phyloP scores from a whole-genome alignment of 2,888 invertebrate genomes.

The Platypus cylindrus region DNA sequence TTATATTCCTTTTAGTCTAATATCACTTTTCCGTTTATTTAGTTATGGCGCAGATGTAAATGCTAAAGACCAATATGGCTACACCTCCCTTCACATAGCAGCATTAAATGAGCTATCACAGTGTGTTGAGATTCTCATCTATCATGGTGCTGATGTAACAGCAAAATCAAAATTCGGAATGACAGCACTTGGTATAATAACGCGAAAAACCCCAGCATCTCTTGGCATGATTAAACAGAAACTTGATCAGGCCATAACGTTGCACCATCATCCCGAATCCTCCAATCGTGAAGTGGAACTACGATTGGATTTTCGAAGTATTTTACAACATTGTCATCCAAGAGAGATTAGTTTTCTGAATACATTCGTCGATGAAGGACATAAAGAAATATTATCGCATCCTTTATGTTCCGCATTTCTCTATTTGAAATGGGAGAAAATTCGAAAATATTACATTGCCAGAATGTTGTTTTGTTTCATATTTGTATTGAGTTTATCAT shows the following conservation, averaged over 20 bases:
- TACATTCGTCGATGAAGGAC: slow-evolving; percentile 78
- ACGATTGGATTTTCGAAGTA: slow-evolving; percentile 68
- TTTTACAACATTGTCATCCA: slow-evolving; percentile 70
- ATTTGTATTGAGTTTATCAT: slow-evolving; percentile 66
- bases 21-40: slow-evolving; percentile 1
- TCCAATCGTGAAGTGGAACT: slow-evolving; percentile 71
- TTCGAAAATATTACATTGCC: slow-evolving; percentile 75
- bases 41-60: slow-evolving; percentile 74
- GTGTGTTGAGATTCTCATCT: slow-evolving; percentile 73
- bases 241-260: slow-evolving; percentile 65
- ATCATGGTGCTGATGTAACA: slow-evolving; percentile 79
- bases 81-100: slow-evolving; percentile 74
- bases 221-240: slow-evolving; percentile 71
- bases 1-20: too few relatives aligned
- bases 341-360: slow-evolving; percentile 77
- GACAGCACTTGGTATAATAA: slow-evolving; percentile 73
- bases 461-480: slow-evolving; percentile 65
- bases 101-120: slow-evolving; percentile 74
- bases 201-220: slow-evolving; percentile 76
- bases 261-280: slow-evolving; percentile 64
- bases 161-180: slow-evolving; percentile 78
- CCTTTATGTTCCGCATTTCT: slow-evolving; percentile 80
- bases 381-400: slow-evolving; percentile 75
- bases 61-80: slow-evolving; percentile 73
- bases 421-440: slow-evolving; percentile 82